Base-by-base conservation (phyloP, 2,797 vertebrate species). In the Myotis findleyi region DNA sequence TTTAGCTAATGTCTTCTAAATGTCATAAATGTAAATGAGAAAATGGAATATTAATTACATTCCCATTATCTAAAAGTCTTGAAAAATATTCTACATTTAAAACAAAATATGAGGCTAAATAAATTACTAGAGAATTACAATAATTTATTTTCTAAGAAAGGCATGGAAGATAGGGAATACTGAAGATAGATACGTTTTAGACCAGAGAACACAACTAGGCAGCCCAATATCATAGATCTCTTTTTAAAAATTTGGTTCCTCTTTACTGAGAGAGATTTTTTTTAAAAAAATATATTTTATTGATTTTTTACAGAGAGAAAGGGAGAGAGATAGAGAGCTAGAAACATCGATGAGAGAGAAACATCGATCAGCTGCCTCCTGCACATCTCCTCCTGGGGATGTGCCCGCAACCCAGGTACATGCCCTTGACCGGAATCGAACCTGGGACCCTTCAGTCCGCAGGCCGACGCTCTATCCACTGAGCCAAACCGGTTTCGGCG, bases 1-100 rank as follows among this genome's bases (percentile, higher is more conserved):
- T 69, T 88, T 89, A 93, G 73, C 53, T 44, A 55, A 51, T 90
- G 16, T 92, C 17, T 89, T 94, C 55, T 88, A 91, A 76, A 51
- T 47, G 17, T 86, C 85, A 38, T 53, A 85, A 90, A 91, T 79
- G 21, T 93, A 53, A 49, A 76, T 64, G n/a, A 82, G 23, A 20
- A 82, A 89, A 68, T 25, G 51, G 16, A 77, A 89, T 36, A 83
- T 85, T 87, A 95, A 87, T 87, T 94, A 57, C 21, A 86, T 73
- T 83, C 69, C 30, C 18, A 81, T 80, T 91, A 81, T 41, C 55
- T 55, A 66, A 75, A 53, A 91, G 10, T 81, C 38, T 66, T 9
- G 33, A 81, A 87, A 30, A 94, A 71, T 38, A 90, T 23, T 57
- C 38, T 49, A 68, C 25, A 80, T 81, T 91, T 80, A 72, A 89